These are phyloP conservation scores for Gadopsis marmoratus DNA, from an alignment of 2,797 vertebrate species.

Conservation along the genomic window DNA sequence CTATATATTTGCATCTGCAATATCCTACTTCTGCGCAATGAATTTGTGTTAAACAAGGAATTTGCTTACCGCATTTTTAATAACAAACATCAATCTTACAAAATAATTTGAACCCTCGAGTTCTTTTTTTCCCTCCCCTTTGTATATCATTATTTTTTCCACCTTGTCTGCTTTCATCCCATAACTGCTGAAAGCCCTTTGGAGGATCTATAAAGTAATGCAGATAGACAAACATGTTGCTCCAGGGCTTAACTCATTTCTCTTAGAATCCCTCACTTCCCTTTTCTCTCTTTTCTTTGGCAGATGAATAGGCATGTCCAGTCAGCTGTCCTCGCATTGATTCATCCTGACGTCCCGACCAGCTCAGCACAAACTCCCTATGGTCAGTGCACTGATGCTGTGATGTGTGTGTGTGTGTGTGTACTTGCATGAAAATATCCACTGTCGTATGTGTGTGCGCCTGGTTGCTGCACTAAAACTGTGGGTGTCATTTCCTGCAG, in stretches of 20 bases:
- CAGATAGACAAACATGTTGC: constrained; percentile 82
- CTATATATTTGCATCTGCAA: constrained; percentile 46
- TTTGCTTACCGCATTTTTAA: neutral
- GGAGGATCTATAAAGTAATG: constrained; percentile 70
- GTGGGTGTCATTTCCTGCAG: constrained; percentile 62
- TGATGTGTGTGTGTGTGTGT: constrained; percentile 43
- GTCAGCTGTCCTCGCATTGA: constrained; percentile 89
- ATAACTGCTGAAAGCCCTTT: constrained; percentile 52
- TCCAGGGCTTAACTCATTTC: constrained; percentile 79
- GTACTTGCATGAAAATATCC: constrained; percentile 67
- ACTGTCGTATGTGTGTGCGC: constrained; percentile 56
- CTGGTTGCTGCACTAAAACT: constrained; percentile 61
- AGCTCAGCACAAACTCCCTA: constrained; percentile 90
- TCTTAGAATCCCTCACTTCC: constrained; percentile 79
- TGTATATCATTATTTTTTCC: constrained; percentile 38
- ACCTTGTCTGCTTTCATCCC: constrained; percentile 53
- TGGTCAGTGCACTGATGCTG: constrained; percentile 80
- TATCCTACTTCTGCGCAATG: constrained; percentile 23
- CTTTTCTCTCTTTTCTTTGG: constrained; percentile 86
- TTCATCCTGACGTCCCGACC: constrained; percentile 88
- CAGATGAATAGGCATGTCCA: constrained; percentile 89
- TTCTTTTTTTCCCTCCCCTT: neutral
- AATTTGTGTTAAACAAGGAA: neutral
- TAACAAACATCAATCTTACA: constrained; percentile 2
- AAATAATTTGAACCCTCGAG: constrained; percentile 15